These are phyloP conservation scores for Carpatolechia fugitivella DNA, from an alignment of 2,888 invertebrate species.

Conservation along the genomic window DNA sequence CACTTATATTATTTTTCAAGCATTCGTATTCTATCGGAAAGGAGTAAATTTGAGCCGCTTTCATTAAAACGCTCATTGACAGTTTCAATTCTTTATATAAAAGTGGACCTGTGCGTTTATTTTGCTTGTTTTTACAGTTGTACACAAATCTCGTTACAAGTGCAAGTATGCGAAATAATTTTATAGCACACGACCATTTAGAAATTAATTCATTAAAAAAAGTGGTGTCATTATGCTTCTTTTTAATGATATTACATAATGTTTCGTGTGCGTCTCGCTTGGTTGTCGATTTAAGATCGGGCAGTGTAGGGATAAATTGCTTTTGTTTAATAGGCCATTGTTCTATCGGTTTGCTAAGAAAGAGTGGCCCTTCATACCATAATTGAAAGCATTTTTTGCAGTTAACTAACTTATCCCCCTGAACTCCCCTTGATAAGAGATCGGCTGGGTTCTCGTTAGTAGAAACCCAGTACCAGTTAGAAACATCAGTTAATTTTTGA, in stretches of 20 bases:
- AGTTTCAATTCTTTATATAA: neutral
- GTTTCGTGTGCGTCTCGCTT: neutral
- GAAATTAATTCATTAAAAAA: neutral
- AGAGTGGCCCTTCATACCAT: constrained; percentile 1
- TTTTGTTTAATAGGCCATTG: neutral
- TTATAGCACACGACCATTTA: neutral
- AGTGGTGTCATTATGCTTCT: neutral
- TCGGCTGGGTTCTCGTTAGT: no score
- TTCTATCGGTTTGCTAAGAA: neutral
- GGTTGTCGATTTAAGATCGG: neutral
- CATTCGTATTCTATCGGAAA: no score
- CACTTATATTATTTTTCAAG: no score
- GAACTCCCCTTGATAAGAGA: no score
- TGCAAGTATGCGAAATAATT: neutral
- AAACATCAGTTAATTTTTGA: neutral
- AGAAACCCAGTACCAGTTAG: neutral
- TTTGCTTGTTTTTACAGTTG: neutral
- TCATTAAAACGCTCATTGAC: no score
- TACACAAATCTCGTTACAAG: neutral
- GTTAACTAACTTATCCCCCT: no score
- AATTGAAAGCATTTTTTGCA: neutral
- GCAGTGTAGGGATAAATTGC: neutral
- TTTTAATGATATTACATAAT: no score
- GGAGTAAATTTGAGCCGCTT: no score
- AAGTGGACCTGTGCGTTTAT: neutral